Conservation (phyloP, 2,113 vertebrate species). For the Grus americana region DNA sequence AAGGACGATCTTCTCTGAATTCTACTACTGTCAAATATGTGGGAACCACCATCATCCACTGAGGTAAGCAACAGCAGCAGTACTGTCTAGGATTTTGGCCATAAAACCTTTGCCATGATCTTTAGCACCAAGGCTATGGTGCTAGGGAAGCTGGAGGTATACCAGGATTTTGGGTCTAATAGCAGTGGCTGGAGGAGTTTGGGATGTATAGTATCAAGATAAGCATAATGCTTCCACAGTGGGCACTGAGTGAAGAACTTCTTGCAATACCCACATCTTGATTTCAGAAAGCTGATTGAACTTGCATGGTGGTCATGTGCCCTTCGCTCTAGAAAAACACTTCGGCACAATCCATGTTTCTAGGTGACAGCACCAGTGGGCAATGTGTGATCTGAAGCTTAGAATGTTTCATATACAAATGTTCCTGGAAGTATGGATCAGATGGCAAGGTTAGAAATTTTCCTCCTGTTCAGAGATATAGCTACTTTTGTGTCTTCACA, state of each 20-base stretch:
- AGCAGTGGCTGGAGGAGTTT: not conserved
- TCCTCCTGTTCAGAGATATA: not conserved
- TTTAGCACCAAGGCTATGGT: not conserved
- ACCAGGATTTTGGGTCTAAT: not conserved
- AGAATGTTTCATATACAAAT: not conserved
- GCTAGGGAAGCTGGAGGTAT: not conserved
- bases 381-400: not conserved
- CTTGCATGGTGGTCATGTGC: not conserved
- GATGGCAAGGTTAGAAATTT: not conserved
- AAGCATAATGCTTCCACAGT: not conserved
- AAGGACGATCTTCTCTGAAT: not conserved
- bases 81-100: not conserved
- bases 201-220: not conserved
- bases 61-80: not conserved
- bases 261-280: not conserved
- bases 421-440: not conserved
- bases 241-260: not conserved
- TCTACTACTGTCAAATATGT: not conserved
- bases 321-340: not conserved
- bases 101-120: not conserved
- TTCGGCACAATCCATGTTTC: not conserved
- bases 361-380: not conserved
- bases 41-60: not conserved
- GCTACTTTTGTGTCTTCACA: not conserved
- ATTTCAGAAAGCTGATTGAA: not conserved